Evolutionary conservation across 1,140 invertebrate genomes (phyloP).

Genomic region (Calliopsis andreniformis): DNA sequence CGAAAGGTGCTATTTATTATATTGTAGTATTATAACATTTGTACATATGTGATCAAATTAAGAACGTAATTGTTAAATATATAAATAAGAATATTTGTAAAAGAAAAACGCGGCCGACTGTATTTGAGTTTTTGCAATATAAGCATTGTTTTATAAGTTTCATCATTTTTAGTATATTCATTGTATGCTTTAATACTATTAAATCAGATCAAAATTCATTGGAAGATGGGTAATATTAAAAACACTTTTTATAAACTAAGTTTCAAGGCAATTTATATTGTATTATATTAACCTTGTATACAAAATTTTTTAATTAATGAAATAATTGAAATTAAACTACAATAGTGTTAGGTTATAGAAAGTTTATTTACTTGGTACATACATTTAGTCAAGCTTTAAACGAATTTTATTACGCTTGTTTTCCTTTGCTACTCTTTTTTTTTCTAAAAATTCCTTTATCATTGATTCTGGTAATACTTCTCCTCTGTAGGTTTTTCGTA

Average conservation of each 20-base stretch:
- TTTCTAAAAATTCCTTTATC: slow-evolving; percentile 81
- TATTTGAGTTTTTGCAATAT: neutral
- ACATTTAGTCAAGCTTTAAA: slow-evolving; percentile 60
- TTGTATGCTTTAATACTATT: slow-evolving; percentile 12
- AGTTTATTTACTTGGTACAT: neutral
- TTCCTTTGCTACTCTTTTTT: slow-evolving; percentile 59
- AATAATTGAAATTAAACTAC: neutral
- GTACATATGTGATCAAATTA: slow-evolving; percentile 25
- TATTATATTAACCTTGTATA: too few species aligned
- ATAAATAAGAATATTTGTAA: slow-evolving; percentile 37
- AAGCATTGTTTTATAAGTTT: slow-evolving; percentile 14
- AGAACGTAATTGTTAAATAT: slow-evolving; percentile 28
- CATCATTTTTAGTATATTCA: slow-evolving; percentile 55
- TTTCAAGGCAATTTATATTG: too few species aligned
- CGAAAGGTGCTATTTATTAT: slow-evolving; percentile 69
- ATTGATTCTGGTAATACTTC: slow-evolving; percentile 85
- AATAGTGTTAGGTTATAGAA: slow-evolving; percentile 5
- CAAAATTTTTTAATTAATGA: too few species aligned
- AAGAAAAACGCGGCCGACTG: slow-evolving; percentile 6
- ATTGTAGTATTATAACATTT: slow-evolving; percentile 60
- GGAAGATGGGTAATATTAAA: too few species aligned
- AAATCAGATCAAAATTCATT: too few species aligned
- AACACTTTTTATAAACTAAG: too few species aligned
- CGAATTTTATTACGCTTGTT: slow-evolving; percentile 51
- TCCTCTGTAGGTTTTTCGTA: slow-evolving; percentile 85